phyloP scores from a whole-genome alignment of 2,113 vertebrate species.

The Ramphastos sulfuratus region DNA sequence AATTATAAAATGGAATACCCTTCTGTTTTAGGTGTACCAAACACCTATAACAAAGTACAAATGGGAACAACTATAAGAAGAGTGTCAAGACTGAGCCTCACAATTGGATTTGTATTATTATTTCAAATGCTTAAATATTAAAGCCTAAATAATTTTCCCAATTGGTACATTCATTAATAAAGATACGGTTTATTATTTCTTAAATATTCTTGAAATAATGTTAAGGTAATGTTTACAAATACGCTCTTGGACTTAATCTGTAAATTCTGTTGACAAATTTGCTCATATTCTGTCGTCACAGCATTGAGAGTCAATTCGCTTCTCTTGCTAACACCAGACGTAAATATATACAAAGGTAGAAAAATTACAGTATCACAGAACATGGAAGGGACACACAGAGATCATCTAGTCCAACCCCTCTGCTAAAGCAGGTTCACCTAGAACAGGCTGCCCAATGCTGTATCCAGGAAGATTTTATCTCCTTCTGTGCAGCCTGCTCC shows the following conservation, averaged over 20 bases:
- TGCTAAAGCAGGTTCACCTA: not conserved
- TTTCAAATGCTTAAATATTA: not conserved
- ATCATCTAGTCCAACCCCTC: too few relatives aligned
- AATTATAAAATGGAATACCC: not conserved
- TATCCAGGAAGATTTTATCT: too few relatives aligned
- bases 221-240: not conserved
- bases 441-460: not conserved
- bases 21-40: not conserved
- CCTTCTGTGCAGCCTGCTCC: too few relatives aligned
- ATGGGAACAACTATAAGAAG: not conserved
- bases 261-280: not conserved
- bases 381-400: too few relatives aligned
- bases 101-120: not conserved
- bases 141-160: not conserved
- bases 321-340: not conserved
- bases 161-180: not conserved
- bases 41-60: not conserved
- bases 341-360: not conserved
- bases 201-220: not conserved
- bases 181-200: not conserved
- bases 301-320: not conserved
- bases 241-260: fast-evolving
- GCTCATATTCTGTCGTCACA: not conserved
- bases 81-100: not conserved
- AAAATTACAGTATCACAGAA: not conserved